Evolutionary conservation across 2,888 invertebrate genomes (phyloP).

Genomic region (Plagiodera versicolora): DNA sequence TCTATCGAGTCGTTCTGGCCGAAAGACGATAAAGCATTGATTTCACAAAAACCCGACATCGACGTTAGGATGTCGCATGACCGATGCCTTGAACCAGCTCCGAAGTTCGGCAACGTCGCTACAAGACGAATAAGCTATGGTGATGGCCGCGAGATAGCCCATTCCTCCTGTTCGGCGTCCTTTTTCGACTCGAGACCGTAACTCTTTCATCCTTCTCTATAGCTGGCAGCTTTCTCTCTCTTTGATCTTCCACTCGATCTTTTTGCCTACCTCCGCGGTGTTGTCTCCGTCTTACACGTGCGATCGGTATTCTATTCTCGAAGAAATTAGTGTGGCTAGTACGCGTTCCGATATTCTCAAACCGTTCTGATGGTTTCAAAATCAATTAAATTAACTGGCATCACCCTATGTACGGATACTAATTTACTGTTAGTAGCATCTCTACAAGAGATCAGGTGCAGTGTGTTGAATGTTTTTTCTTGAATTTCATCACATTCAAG

Average conservation of each 20-base stretch:
- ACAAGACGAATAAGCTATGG: slow-evolving; percentile 52
- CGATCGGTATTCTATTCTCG: neutral
- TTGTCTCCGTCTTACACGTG: neutral
- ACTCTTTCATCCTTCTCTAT: slow-evolving; percentile 25
- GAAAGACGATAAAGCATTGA: neutral
- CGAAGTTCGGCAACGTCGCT: slow-evolving; percentile 46
- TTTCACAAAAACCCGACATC: slow-evolving; percentile 7
- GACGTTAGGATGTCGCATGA: neutral
- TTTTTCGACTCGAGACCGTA: slow-evolving; percentile 31
- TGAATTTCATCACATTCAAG: no score
- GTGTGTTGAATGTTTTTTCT: no score
- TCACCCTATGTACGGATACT: no score
- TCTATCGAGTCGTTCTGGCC: no score
- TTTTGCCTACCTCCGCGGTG: neutral
- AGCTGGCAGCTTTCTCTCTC: slow-evolving; percentile 24
- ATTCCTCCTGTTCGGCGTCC: slow-evolving; percentile 45
- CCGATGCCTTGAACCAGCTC: slow-evolving; percentile 33
- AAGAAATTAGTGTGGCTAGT: neutral
- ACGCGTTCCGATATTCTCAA: no score
- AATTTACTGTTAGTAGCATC: no score
- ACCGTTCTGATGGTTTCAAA: no score
- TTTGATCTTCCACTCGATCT: slow-evolving; percentile 16
- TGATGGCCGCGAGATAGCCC: slow-evolving; percentile 53
- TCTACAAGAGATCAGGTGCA: no score
- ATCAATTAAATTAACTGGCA: no score